Evolutionary conservation across 2,888 invertebrate genomes (phyloP).

Genomic region (Cloeon dipterum): DNA sequence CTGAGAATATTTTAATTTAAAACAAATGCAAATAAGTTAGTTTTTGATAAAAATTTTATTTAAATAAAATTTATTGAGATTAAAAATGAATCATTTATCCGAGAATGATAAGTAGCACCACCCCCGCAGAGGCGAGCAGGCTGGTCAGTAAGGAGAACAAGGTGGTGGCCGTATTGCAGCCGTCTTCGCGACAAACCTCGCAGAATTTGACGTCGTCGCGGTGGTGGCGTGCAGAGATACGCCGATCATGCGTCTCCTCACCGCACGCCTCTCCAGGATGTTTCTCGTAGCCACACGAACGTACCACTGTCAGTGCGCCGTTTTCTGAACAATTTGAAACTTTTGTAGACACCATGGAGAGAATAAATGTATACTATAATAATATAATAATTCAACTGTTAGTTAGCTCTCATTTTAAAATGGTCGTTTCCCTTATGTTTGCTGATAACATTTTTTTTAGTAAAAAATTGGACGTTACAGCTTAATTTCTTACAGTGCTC

Average conservation of each 20-base stretch:
- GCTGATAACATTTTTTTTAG: too few relatives aligned
- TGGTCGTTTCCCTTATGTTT: too few relatives aligned
- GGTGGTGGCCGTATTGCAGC: constrained; percentile 34
- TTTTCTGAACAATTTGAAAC: constrained; percentile 26
- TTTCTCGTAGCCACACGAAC: constrained; percentile 23
- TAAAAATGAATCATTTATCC: too few relatives aligned
- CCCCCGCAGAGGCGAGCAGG: background rate
- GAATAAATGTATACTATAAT: too few relatives aligned
- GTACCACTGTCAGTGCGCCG: constrained; percentile 24
- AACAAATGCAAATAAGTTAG: too few relatives aligned
- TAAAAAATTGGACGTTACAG: too few relatives aligned
- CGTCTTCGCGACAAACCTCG: constrained; percentile 40
- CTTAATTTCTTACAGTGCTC: too few relatives aligned
- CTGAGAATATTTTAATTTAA: too few relatives aligned
- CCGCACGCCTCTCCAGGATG: constrained; percentile 26
- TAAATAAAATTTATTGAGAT: background rate
- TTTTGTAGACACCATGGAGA: too few relatives aligned
- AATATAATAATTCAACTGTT: too few relatives aligned
- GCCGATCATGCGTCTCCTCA: constrained; percentile 26
- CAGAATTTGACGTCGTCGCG: constrained; percentile 33
- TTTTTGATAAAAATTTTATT: background rate
- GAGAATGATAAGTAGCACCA: background rate
- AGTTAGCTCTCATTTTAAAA: too few relatives aligned
- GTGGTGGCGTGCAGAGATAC: constrained; percentile 22
- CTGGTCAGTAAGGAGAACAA: constrained; percentile 20